Evolutionary conservation across 2,888 invertebrate species (phyloP), one percentile per base, ranked within the genome.

Genomic region (Cerceris rybyensis): DNA sequence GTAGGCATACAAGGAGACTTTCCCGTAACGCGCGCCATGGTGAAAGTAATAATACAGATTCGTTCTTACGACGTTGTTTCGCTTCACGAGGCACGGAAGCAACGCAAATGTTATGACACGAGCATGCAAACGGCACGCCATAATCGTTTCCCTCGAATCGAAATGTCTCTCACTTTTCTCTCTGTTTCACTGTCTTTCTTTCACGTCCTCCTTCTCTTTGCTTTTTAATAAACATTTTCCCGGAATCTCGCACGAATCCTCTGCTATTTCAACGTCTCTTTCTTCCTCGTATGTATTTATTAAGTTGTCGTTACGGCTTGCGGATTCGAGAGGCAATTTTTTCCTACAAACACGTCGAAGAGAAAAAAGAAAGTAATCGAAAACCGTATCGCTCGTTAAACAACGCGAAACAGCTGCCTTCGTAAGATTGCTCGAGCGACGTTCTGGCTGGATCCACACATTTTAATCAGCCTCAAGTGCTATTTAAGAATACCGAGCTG

Each of bases 21-120:
- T n/a, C 46, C 49, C 9, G 52, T 50, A 14, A 28, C 60, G 41
- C 58, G 43, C n/a, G 17, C 17, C 7, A 9, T n/a, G 52, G 42
- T 49, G 54, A 28, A n/a, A 52, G 70, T 41, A 78, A 76, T 76
- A 76, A 78, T 65, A 65, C 78, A 65, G 55, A 68, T 68, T 67
- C 78, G 42, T 50, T 11, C 63, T 68, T 65, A 68, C 77, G 71
- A 78, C 59, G 52, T 77, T 50, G 77, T 78, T 78, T 63, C 42
- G 59, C n/a, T 59, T 41, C 60, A 54, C 60, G 67, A 60, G 43
- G 63, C 66, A n/a, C 13, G 70, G 59, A 70, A 70, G 70, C 70
- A 70, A 78, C 76, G 70, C 52, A 78, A 78, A 76, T 74, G 76
- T 76, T 55, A 78, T 9, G 77, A 76, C 67, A 76, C 49, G 54